Evolutionary conservation across 2,113 vertebrate genomes (phyloP).

Genomic region (Anser brachyrhynchus): DNA sequence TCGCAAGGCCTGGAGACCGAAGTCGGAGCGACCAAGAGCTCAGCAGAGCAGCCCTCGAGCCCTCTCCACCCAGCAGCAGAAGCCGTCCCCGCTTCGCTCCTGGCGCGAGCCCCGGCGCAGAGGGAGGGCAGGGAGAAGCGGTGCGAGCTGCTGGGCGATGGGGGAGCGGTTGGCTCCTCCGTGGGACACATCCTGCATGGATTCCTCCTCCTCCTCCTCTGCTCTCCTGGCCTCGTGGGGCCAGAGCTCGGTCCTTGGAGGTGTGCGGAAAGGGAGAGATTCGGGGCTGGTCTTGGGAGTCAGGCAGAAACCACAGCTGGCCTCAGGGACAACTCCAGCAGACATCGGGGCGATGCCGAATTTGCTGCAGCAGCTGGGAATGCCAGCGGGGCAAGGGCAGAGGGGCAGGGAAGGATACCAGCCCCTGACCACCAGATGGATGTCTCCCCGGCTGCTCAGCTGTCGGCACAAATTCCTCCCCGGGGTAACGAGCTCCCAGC

Average conservation of each 20-base stretch:
- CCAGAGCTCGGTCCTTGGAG: fast-evolving
- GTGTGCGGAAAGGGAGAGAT: fast-evolving
- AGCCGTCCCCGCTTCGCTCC: background rate
- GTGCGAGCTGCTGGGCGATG: background rate
- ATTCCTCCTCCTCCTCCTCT: too few relatives aligned
- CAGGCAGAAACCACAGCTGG: background rate
- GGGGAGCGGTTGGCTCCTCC: background rate
- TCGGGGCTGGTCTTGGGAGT: background rate
- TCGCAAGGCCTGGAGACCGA: fast-evolving
- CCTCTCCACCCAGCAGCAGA: background rate
- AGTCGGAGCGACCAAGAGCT: background rate
- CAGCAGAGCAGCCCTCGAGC: background rate
- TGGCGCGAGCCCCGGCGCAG: background rate
- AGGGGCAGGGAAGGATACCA: background rate
- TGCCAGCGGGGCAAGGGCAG: background rate
- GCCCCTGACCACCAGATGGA: background rate
- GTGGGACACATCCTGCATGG: too few relatives aligned
- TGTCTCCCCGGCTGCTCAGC: background rate
- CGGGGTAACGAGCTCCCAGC: background rate
- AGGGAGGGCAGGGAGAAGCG: background rate
- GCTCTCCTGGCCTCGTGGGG: fast-evolving
- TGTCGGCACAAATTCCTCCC: background rate
- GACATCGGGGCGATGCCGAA: too few relatives aligned
- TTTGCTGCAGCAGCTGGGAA: slow-evolving; percentile 9
- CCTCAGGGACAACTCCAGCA: fast-evolving